Conservation (phyloP, 1,140 invertebrate species). For the Drosophila tropicalis region DNA sequence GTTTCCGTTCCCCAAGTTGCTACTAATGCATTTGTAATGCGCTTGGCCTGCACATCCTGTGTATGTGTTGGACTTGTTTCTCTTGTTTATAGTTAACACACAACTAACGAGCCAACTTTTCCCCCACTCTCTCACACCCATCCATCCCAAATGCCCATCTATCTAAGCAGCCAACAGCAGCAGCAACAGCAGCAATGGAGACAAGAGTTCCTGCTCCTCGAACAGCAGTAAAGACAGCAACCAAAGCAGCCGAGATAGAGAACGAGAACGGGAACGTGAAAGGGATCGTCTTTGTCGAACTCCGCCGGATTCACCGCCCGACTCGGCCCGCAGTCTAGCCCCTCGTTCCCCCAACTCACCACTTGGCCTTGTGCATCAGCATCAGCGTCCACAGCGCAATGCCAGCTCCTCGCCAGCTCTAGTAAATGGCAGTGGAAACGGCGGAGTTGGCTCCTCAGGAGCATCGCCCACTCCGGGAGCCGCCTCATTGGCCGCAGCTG, state of each 20-base stretch:
- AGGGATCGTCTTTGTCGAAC: slow-evolving; percentile 65
- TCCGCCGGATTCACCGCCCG: slow-evolving; percentile 84
- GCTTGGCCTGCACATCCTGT: slow-evolving; percentile 74
- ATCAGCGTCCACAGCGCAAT: slow-evolving; percentile 65
- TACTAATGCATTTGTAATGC: slow-evolving; percentile 76
- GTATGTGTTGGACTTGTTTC: slow-evolving; percentile 53
- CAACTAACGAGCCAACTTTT: slow-evolving; percentile 56
- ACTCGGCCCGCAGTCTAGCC: slow-evolving; percentile 82
- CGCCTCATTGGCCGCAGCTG: slow-evolving; percentile 42
- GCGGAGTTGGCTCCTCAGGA: slow-evolving; percentile 78
- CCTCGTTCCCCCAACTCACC: slow-evolving; percentile 83
- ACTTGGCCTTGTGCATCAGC: slow-evolving; percentile 37
- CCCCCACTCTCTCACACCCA: slow-evolving; percentile 8
- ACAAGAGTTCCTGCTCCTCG: slow-evolving; percentile 63
- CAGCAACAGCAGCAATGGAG: slow-evolving; percentile 55
- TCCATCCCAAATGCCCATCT: background rate
- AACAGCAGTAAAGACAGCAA: slow-evolving; percentile 55
- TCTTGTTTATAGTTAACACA: slow-evolving; percentile 55
- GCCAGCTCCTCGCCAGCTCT: slow-evolving; percentile 57
- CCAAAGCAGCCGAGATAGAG: slow-evolving; percentile 52
- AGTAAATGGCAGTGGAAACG: slow-evolving; percentile 71
- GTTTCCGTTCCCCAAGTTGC: slow-evolving; percentile 31
- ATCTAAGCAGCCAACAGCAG: slow-evolving; percentile 53
- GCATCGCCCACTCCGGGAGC: slow-evolving; percentile 66
- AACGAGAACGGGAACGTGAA: slow-evolving; percentile 50